phyloP scores from a whole-genome alignment of 2,888 invertebrate genomes.

The Lepidonotus clava region DNA sequence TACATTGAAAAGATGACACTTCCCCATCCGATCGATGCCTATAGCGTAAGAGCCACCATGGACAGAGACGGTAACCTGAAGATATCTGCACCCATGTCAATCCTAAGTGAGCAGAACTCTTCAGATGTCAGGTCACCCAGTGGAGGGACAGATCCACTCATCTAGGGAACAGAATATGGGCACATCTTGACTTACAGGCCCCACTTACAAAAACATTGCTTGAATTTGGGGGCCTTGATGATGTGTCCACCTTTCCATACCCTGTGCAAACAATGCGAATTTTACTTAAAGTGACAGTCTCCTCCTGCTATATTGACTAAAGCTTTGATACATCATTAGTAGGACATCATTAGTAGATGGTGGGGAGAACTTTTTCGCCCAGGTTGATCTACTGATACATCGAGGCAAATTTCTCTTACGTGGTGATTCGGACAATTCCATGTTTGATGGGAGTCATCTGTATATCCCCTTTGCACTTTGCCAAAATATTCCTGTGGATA shows the following conservation, averaged over 20 bases:
- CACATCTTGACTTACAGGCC: too few species aligned
- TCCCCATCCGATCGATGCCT: conserved; percentile 53
- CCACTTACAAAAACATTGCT: too few species aligned
- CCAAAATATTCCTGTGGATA: too few species aligned
- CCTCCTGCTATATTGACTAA: background rate
- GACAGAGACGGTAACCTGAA: conserved; percentile 53
- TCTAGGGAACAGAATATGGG: background rate
- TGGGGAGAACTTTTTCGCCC: background rate
- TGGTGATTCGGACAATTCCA: background rate
- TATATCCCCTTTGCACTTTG: background rate
- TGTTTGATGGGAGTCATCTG: background rate
- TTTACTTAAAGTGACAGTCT: background rate
- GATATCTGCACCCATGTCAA: conserved; percentile 42
- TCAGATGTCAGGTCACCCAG: background rate
- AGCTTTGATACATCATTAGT: background rate
- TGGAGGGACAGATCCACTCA: background rate
- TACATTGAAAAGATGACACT: conserved; percentile 51
- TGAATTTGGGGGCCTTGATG: too few species aligned
- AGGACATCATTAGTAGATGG: background rate
- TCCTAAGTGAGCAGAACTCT: background rate
- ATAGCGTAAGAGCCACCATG: conserved; percentile 54
- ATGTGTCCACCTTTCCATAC: background rate
- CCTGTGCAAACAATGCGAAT: background rate
- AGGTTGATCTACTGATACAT: background rate
- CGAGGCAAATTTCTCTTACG: background rate